Evolutionary conservation across 2,888 invertebrate genomes (phyloP), one percentile per base, ranked within the genome.

Genomic region (Noctua pronuba): DNA sequence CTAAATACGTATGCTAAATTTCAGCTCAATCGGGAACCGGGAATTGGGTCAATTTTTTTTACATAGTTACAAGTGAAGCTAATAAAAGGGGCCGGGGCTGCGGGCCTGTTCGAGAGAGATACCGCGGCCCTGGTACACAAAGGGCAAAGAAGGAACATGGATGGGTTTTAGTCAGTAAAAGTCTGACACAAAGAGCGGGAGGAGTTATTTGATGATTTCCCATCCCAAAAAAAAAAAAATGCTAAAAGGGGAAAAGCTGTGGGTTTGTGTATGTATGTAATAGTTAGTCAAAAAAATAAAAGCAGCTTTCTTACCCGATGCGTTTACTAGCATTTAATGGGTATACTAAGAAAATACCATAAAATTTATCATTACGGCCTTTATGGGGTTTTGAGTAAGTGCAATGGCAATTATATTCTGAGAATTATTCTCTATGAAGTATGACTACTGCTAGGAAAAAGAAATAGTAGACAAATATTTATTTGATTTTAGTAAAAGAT

Each of bases 381-480:
- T 86, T 88, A 88, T 80, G 88, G 1, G 31, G 64, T 69, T 80
- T 76, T 83, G 71, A 85, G 87, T 81, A 75, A 86, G 79, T 88
- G 75, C 44, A 60, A 72, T 74, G 58, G 78, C 75, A 79, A 83
- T 85, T 81, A 85, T 77, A 72, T 87, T 82, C 78, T 46, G 38
- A 74, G 76, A 77, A 83, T 73, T 83, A 83, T 81, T 79, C 44
- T 46, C 70, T 78, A 66, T n/a, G 35, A 66, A 49, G 31, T 31
- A 21, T 52, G 44, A 79, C 62, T 75, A 60, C 74, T 77, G 60
- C 31, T 67, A 68, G 38, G 28, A 41, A 60, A 58, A 58, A 13
- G 44, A 2, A 67, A 62, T 58, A 16, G n/a, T 24, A 35, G 13
- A 46, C 35, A 58, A 66, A 55, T 79, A 52, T 71, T n/a, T 71